Base-by-base conservation (phyloP, 2,113 vertebrate genomes). In the Hiodon alosoides region DNA sequence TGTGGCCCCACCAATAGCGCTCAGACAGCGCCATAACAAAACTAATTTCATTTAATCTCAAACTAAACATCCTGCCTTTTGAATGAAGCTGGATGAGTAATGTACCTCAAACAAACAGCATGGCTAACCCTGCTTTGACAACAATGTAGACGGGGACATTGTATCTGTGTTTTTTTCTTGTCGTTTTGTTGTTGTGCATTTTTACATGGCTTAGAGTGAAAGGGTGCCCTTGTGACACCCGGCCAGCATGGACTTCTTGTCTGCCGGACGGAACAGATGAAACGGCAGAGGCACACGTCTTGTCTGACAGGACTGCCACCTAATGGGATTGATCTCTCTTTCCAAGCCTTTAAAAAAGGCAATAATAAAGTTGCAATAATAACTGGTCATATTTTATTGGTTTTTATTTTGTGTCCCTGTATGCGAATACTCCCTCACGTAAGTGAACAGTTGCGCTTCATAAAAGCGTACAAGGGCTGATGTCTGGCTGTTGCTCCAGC, bases 41-140 rank as follows among this genome's bases (percentile, higher is more conserved):
- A 16, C 6, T 17, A 47, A 58, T 47, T 5, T n/a, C 46, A 8
- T 7, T 47, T 7, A 31, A 58, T 46, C 13, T 17, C 72, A 54
- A 54, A 65, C n/a, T 10, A 73, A 51, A 74, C 52, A 55, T 65
- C 72, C 16, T 17, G 50, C n/a, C 11, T 58, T 50, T 64, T 73
- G 50, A 73, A 64, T 9, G 13, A 7, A 54, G 10, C 9, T 57
- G 52, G n/a, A 5, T 65, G n/a, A n/a, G n/a, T n/a, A 66, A 57
- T 58, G 62, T 74, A n/a, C n/a, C 11, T 57, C 61, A 74, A 13
- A 7, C 48, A n/a, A 55, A 10, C 4, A 58, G 46, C 2, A n/a
- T 65, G 9, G 53, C 47, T 16, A 74, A 52, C 59, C 9, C 53
- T n/a, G 4, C 7, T 67, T 62, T 67, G 51, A 67, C 7, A 62